phyloP scores from a whole-genome alignment of 2,113 vertebrate genomes.

The Alectura lathami region DNA sequence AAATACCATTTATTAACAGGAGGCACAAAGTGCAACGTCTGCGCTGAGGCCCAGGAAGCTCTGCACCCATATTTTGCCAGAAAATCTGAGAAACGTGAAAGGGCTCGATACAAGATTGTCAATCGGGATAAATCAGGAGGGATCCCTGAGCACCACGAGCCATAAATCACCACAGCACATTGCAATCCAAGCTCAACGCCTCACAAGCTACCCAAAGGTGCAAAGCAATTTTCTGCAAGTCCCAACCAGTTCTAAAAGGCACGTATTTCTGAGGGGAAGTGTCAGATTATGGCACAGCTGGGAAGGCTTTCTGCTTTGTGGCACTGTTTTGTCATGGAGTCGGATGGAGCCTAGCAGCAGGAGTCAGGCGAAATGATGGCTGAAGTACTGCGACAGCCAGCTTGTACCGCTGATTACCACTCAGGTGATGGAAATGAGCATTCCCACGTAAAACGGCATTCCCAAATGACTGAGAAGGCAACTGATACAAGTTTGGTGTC shows the following conservation, averaged over 20 bases:
- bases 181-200: not conserved
- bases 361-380: fast-evolving
- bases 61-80: not conserved
- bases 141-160: not conserved
- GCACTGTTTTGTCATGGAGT: not conserved
- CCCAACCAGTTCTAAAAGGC: not conserved
- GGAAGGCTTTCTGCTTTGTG: not conserved
- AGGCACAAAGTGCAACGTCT: not conserved
- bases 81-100: not conserved
- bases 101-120: not conserved
- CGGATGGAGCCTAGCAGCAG: not conserved
- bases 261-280: not conserved
- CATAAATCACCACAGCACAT: not conserved
- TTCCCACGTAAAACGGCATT: not conserved
- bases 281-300: fast-evolving
- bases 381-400: not conserved
- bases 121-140: not conserved
- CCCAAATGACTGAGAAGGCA: not conserved
- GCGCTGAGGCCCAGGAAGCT: not conserved
- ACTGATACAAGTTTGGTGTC: not conserved
- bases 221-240: not conserved
- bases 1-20: slow-evolving; percentile 7
- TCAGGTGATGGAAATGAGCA: not conserved
- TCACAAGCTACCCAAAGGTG: not conserved
- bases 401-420: not conserved